Conservation (phyloP, 2,113 vertebrate genomes). For the Eurystomus gularis region DNA sequence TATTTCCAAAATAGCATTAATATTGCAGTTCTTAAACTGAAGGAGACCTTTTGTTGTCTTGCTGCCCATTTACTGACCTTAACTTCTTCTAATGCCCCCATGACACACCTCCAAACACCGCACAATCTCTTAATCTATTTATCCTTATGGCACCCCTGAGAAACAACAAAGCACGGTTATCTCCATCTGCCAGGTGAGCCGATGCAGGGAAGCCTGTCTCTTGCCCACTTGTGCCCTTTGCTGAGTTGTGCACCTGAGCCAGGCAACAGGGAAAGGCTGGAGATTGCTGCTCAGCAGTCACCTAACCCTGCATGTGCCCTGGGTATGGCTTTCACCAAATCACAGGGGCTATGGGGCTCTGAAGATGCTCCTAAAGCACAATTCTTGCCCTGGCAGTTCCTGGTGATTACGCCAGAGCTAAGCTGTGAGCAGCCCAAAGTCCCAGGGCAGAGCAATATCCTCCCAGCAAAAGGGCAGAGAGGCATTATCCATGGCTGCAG, state of each 20-base stretch:
- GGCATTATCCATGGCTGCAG: background rate
- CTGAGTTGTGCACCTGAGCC: rapidly evolving
- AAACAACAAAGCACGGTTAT: background rate
- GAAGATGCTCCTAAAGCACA: background rate
- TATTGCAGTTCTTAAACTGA: background rate
- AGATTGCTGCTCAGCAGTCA: background rate
- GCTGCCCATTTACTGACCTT: background rate
- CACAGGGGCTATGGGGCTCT: background rate
- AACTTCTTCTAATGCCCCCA: background rate
- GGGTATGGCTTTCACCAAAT: background rate
- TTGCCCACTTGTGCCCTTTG: rapidly evolving
- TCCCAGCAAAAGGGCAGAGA: background rate
- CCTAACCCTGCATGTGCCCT: background rate
- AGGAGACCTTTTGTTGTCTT: background rate
- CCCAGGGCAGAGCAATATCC: background rate
- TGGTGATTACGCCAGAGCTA: background rate
- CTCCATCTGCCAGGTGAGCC: background rate
- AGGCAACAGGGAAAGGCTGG: background rate
- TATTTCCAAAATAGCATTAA: background rate
- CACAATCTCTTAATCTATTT: constrained; percentile 27
- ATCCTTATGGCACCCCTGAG: background rate
- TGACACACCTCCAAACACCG: rapidly evolving
- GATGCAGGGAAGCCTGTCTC: background rate
- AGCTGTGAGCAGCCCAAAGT: background rate
- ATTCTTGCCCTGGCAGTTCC: background rate